These are phyloP conservation scores for Drosophila aldrichi DNA, from an alignment of 2,888 invertebrate species.

Conservation along the genomic window DNA sequence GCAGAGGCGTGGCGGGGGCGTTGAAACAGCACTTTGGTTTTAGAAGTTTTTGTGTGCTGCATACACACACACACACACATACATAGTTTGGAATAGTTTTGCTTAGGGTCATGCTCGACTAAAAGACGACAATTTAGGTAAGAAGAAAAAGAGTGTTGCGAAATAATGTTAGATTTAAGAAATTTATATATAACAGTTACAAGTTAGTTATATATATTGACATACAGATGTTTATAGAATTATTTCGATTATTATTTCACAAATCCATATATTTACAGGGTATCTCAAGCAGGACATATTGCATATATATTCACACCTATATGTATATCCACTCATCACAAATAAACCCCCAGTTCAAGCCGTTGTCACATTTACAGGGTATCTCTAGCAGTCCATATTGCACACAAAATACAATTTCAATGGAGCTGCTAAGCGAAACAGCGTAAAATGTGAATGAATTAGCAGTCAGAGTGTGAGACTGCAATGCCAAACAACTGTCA, in stretches of 20 bases:
- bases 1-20: neutral
- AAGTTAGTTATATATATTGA: no score
- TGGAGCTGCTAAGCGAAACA: conserved; percentile 41
- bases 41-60: conserved; percentile 8
- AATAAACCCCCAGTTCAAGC: neutral
- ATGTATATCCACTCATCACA: no score
- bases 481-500: conserved; percentile 55
- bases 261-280: no score
- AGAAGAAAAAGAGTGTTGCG: no score
- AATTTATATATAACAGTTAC: no score
- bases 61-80: neutral
- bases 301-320: no score
- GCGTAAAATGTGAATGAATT: conserved; percentile 69
- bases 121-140: neutral
- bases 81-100: conserved; percentile 6
- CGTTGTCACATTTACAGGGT: conserved; percentile 16
- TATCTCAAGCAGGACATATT: no score
- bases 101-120: neutral
- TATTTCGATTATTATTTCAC: no score
- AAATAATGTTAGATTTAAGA: no score
- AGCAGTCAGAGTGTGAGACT: conserved; percentile 57
- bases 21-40: neutral
- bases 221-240: no score
- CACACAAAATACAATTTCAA: conserved; percentile 15
- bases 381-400: conserved; percentile 15